phyloP scores from a whole-genome alignment of 1,140 invertebrate species.

The Bombus breviceps region DNA sequence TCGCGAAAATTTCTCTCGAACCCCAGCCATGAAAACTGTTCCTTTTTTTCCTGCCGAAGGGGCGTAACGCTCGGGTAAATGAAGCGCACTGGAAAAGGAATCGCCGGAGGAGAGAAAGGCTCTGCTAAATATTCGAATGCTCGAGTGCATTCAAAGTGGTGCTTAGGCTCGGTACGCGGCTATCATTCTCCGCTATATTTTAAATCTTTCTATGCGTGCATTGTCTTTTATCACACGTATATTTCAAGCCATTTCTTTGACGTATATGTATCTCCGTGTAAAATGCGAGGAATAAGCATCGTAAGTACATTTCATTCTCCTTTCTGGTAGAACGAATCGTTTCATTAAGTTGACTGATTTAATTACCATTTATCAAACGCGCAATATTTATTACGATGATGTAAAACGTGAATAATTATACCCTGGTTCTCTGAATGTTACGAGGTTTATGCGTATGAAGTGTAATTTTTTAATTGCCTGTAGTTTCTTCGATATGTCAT shows the following conservation, averaged over 20 bases:
- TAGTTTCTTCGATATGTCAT: not conserved
- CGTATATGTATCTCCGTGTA: not conserved
- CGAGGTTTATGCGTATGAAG: too few species aligned
- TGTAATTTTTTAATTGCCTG: too few species aligned
- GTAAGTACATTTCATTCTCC: not conserved
- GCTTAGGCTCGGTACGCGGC: conserved; percentile 45
- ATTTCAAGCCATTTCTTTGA: not conserved
- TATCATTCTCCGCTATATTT: conserved; percentile 40
- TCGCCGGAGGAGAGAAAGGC: conserved; percentile 56
- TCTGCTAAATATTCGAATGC: conserved; percentile 65
- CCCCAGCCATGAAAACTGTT: conserved; percentile 53
- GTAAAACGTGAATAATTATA: not conserved
- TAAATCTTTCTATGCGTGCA: conserved; percentile 16
- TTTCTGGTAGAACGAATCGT: not conserved
- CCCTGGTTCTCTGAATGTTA: not conserved
- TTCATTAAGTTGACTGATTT: not conserved
- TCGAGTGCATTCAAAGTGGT: conserved; percentile 57
- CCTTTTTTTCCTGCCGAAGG: conserved; percentile 39
- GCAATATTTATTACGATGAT: not conserved
- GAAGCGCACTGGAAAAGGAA: conserved; percentile 69
- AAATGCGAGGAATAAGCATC: not conserved
- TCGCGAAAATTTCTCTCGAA: conserved; percentile 65
- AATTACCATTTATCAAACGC: not conserved
- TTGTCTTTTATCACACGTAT: conserved; percentile 30
- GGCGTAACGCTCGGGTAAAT: conserved; percentile 66